A percentile compares a stretch with the other conserved stretches of the same genome.
phyloP scores from a whole-genome alignment of 92 coral and sea anemone genomes.

The Phenganax marumi region DNA sequence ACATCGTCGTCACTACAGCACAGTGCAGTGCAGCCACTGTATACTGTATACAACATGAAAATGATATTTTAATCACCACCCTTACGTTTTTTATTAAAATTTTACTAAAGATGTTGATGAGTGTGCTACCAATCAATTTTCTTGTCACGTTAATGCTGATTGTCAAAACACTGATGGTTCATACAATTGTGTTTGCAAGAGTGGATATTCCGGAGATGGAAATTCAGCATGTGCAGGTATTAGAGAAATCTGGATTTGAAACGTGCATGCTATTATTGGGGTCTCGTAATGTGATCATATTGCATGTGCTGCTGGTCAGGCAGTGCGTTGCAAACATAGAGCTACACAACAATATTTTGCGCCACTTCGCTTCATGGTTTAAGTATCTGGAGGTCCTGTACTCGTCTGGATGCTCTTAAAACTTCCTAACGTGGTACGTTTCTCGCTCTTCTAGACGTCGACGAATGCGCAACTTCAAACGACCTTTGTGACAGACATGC shows the following conservation, averaged over 20 bases:
- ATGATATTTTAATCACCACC: background rate
- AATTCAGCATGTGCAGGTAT: constrained; percentile 1
- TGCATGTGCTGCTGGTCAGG: too few relatives aligned
- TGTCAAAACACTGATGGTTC: constrained; percentile 43
- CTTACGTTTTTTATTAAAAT: background rate
- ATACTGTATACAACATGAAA: too few relatives aligned
- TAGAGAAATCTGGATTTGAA: background rate
- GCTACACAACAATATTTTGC: too few relatives aligned
- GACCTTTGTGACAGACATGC: constrained; percentile 56
- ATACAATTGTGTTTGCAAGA: constrained; percentile 17
- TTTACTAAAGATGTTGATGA: constrained; percentile 43
- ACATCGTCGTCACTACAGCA: too few relatives aligned
- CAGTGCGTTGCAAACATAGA: too few relatives aligned
- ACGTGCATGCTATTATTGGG: background rate
- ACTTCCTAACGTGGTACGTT: too few relatives aligned
- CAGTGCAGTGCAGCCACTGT: too few relatives aligned
- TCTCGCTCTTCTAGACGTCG: background rate
- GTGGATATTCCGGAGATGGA: constrained; percentile 24
- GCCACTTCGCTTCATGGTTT: too few relatives aligned
- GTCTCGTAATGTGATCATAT: too few relatives aligned
- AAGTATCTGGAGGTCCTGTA: background rate
- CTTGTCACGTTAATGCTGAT: constrained; percentile 37
- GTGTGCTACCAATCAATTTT: constrained; percentile 18
- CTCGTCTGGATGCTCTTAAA: too few relatives aligned
- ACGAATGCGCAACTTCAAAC: background rate